phyloP scores from a whole-genome alignment of 2,888 invertebrate genomes.

The Cheilosia pagana region DNA sequence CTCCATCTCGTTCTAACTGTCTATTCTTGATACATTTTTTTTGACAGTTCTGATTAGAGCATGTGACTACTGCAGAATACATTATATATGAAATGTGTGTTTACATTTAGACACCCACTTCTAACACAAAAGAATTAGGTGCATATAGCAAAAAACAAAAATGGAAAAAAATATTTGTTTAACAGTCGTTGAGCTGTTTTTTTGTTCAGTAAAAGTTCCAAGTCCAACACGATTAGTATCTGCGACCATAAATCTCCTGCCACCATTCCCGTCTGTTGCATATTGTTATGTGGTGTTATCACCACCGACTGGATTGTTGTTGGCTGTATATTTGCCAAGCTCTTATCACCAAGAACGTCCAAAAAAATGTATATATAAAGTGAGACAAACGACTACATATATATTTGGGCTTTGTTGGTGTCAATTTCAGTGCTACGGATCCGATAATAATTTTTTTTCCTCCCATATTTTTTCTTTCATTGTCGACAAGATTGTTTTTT shows the following conservation, averaged over 20 bases:
- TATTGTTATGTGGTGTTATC: conserved; percentile 16
- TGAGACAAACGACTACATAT: too few species aligned
- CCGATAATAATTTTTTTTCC: conserved; percentile 15
- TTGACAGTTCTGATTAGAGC: conserved; percentile 24
- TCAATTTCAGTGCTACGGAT: conserved; percentile 19
- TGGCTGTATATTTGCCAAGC: conserved; percentile 25
- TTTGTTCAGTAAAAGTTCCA: conserved; percentile 38
- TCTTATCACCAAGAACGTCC: conserved; percentile 35
- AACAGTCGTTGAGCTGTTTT: conserved; percentile 30
- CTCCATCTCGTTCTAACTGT: neutral
- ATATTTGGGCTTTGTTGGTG: conserved; percentile 10
- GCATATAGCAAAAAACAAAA: neutral
- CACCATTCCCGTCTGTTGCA: conserved; percentile 14
- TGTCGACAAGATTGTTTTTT: neutral
- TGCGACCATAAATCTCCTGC: conserved; percentile 42
- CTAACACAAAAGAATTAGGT: neutral
- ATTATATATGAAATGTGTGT: conserved; percentile 12
- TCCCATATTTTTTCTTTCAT: conserved; percentile 14
- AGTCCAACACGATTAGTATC: conserved; percentile 57
- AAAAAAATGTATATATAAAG: conserved; percentile 12
- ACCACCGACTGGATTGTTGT: neutral
- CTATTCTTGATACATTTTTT: neutral
- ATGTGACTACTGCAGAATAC: conserved; percentile 20
- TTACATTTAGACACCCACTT: conserved; percentile 9
- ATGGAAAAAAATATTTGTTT: neutral